Percentiles rank a stretch among this genome's conserved stretches.
phyloP scores from a whole-genome alignment of 2,888 invertebrate genomes.

The Andrena trimmerana region DNA sequence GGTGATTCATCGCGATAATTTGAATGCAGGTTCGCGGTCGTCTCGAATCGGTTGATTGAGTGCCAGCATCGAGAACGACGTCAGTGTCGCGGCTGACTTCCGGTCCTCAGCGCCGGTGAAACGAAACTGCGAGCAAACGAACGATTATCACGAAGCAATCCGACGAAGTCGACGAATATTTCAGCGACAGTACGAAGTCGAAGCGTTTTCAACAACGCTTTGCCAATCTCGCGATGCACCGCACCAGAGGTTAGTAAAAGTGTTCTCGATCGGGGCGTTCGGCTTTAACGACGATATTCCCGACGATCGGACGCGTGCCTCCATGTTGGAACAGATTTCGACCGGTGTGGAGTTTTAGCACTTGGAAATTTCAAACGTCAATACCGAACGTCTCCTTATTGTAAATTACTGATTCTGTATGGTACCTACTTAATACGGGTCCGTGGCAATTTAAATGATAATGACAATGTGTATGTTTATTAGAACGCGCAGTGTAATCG shows the following conservation, averaged over 20 bases:
- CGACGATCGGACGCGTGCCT: background rate
- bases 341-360: background rate
- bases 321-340: conserved; percentile 15
- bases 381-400: background rate
- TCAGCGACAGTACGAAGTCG: conserved; percentile 1
- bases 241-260: conserved; percentile 36
- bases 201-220: background rate
- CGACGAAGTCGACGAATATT: conserved; percentile 22
- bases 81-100: conserved; percentile 49
- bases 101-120: conserved; percentile 43
- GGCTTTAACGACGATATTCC: background rate
- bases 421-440: background rate
- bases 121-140: conserved; percentile 53
- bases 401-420: background rate
- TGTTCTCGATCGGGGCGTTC: background rate
- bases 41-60: conserved; percentile 62
- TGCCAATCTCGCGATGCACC: conserved; percentile 10
- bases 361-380: background rate
- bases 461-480: conserved; percentile 13
- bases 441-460: background rate
- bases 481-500: conserved; percentile 25
- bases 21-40: conserved; percentile 60
- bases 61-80: conserved; percentile 57
- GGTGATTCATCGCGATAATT: conserved; percentile 64
- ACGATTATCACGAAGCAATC: conserved; percentile 31